phyloP scores from a whole-genome alignment of 2,113 vertebrate species.

The Todiramphus saurophagus region DNA sequence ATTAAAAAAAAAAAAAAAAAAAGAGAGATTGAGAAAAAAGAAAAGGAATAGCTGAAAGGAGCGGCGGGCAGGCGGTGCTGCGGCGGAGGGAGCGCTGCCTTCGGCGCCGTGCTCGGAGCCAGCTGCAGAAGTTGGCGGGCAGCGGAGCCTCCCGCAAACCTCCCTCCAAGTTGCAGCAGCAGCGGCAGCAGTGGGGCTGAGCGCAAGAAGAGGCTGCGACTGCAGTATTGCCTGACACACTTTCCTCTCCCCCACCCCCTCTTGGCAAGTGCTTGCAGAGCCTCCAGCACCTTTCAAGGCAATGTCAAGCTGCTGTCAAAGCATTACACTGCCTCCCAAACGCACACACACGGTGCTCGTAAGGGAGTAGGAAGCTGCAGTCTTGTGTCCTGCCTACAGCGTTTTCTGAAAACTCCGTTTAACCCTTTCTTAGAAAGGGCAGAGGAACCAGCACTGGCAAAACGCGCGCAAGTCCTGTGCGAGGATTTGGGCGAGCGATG shows the following conservation, averaged over 20 bases:
- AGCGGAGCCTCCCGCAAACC: neutral
- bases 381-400: constrained; percentile 2
- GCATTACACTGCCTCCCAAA: neutral
- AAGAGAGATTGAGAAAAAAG: too few relatives aligned
- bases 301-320: constrained; percentile 67
- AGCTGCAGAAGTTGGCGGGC: constrained; percentile 16
- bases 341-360: neutral
- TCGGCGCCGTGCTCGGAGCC: neutral
- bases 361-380: constrained; percentile 10
- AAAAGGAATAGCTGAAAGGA: neutral
- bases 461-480: fast-evolving
- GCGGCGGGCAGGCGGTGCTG: neutral
- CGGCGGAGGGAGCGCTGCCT: neutral
- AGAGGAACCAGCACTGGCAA: neutral
- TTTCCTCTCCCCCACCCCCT: constrained; percentile 55
- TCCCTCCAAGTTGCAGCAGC: constrained; percentile 31
- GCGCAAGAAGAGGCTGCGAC: neutral
- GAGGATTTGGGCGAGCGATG: neutral
- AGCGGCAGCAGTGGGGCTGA: constrained; percentile 5
- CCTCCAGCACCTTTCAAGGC: constrained; percentile 71
- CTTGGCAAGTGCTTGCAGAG: constrained; percentile 57
- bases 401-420: neutral
- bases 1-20: too few relatives aligned
- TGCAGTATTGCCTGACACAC: constrained; percentile 58
- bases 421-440: constrained; percentile 12